phyloP scores from a whole-genome alignment of 1,140 invertebrate genomes.

The Drosophila teissieri region DNA sequence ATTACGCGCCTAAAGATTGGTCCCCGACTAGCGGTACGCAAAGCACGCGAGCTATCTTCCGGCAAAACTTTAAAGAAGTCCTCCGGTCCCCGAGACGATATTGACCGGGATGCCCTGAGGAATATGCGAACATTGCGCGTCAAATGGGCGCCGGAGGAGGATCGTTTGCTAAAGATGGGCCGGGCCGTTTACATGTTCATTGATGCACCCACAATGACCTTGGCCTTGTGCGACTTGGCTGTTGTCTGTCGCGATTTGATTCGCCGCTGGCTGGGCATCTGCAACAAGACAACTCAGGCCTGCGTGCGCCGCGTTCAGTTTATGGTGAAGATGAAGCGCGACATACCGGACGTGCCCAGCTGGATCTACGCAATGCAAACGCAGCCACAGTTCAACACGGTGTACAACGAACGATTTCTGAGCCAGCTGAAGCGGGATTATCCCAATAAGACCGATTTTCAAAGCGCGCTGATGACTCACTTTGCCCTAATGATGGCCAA shows the following conservation, averaged over 20 bases:
- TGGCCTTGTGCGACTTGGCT: conserved; percentile 77
- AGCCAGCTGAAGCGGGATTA: conserved; percentile 60
- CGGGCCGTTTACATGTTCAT: conserved; percentile 89
- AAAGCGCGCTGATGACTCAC: conserved; percentile 60
- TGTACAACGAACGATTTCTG: conserved; percentile 70
- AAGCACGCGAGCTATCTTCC: not conserved
- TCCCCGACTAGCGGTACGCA: conserved; percentile 28
- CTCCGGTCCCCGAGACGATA: conserved; percentile 86
- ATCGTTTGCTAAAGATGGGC: conserved; percentile 88
- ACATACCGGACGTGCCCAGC: conserved; percentile 65
- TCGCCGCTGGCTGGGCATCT: conserved; percentile 86
- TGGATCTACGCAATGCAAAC: conserved; percentile 78
- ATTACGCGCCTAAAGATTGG: conserved; percentile 49
- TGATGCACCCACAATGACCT: conserved; percentile 85
- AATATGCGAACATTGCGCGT: conserved; percentile 88
- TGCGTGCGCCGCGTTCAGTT: conserved; percentile 88
- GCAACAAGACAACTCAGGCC: conserved; percentile 89
- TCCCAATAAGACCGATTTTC: conserved; percentile 51
- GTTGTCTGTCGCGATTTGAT: conserved; percentile 87
- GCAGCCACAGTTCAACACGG: conserved; percentile 42
- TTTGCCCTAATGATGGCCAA: conserved; percentile 65
- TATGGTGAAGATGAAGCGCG: conserved; percentile 62
- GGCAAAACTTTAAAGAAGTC: conserved; percentile 51
- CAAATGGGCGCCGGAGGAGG: conserved; percentile 87
- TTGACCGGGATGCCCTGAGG: conserved; percentile 88